These are phyloP conservation scores for Proctacanthus coquilletti DNA, from an alignment of 1,140 invertebrate species.

Conservation along the genomic window DNA sequence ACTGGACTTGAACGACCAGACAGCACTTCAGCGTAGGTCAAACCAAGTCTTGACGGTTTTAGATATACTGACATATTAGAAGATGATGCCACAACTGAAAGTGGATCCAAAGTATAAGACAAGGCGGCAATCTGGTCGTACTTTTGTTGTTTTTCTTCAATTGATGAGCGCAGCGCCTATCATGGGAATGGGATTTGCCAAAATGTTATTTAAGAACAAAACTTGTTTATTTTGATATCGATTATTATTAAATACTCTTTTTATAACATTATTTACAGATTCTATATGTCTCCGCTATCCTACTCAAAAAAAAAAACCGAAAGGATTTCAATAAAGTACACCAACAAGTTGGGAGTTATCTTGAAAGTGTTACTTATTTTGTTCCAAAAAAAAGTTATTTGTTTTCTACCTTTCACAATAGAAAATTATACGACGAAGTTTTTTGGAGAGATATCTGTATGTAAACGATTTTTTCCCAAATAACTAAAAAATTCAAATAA, in stretches of 20 bases:
- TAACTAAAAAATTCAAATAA: too few relatives aligned
- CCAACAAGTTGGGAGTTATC: too few relatives aligned
- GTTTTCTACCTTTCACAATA: too few relatives aligned
- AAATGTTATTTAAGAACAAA: constrained; percentile 11
- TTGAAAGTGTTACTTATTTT: too few relatives aligned
- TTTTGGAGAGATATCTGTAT: too few relatives aligned
- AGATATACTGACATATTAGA: constrained; percentile 26
- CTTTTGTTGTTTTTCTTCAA: constrained; percentile 46
- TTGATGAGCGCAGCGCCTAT: constrained; percentile 51
- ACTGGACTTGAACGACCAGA: constrained; percentile 29
- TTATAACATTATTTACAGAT: constrained; percentile 14
- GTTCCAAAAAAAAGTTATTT: too few relatives aligned
- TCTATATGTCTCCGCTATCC: too few relatives aligned
- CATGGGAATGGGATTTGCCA: constrained; percentile 30
- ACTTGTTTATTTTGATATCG: constrained; percentile 17
- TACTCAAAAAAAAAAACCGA: too few relatives aligned
- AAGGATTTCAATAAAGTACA: too few relatives aligned
- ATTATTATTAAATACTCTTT: constrained; percentile 9
- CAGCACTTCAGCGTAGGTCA: constrained; percentile 34
- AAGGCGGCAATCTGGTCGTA: constrained; percentile 48
- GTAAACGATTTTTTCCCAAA: too few relatives aligned
- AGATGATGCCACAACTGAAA: constrained; percentile 38
- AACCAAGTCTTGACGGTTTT: constrained; percentile 29
- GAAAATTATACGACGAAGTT: too few relatives aligned
- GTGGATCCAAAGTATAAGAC: constrained; percentile 56